These are phyloP conservation scores for Oreochromis mossambicus DNA, from an alignment of 2,797 vertebrate species.

Conservation along the genomic window DNA sequence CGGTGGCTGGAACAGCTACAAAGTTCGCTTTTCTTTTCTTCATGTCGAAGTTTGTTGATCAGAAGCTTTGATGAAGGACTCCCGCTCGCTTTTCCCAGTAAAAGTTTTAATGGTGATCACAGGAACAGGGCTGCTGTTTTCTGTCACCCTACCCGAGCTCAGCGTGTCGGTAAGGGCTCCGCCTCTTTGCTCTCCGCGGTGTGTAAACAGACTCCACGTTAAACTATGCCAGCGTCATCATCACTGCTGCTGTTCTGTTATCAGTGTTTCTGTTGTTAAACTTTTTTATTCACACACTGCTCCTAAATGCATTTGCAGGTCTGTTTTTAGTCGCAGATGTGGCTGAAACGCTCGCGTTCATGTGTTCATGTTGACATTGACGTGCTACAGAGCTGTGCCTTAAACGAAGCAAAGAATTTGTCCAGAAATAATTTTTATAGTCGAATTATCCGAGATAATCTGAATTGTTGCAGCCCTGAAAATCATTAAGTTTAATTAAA, in stretches of 20 bases:
- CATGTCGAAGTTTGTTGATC: background rate
- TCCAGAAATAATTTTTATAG: background rate
- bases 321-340: background rate
- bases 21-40: background rate
- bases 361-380: background rate
- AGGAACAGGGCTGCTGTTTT: background rate
- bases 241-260: background rate
- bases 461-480: background rate
- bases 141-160: background rate
- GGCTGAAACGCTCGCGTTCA: background rate
- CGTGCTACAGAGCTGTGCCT: background rate
- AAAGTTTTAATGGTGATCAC: fast-evolving
- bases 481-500: background rate
- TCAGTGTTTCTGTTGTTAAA: background rate
- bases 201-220: background rate
- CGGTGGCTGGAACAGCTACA: background rate
- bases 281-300: background rate
- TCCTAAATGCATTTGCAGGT: background rate
- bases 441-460: background rate
- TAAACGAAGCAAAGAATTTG: background rate
- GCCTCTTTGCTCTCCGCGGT: background rate
- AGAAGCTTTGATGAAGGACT: background rate
- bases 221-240: background rate
- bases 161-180: background rate
- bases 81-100: background rate